These are phyloP conservation scores for Pseudomyrmex flavicornis DNA, from an alignment of 1,140 invertebrate species.

Conservation along the genomic window DNA sequence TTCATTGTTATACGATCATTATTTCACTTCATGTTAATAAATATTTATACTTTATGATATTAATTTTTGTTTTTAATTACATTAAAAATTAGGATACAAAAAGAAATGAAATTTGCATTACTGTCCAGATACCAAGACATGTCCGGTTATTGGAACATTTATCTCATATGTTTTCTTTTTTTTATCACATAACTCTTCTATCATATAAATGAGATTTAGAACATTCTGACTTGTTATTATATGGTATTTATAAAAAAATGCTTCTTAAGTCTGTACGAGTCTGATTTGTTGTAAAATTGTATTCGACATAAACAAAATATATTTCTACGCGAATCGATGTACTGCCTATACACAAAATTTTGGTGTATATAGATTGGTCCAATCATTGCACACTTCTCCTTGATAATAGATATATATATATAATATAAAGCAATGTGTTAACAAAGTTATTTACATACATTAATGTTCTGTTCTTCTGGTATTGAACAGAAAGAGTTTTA, in stretches of 20 bases:
- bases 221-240: background rate
- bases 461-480: no score
- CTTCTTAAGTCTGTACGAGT: slow-evolving; percentile 40
- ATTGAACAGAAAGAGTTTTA: no score
- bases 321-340: slow-evolving; percentile 4
- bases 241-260: slow-evolving; percentile 26
- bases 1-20: no score
- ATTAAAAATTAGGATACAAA: no score
- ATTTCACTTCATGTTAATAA: no score
- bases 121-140: no score
- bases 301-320: slow-evolving; percentile 40
- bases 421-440: no score
- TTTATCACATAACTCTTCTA: slow-evolving; percentile 26
- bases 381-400: slow-evolving; percentile 30
- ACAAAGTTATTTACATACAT: no score
- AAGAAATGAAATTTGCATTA: no score
- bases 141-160: no score
- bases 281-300: slow-evolving; percentile 7
- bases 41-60: no score
- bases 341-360: slow-evolving; percentile 11
- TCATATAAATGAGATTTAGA: slow-evolving; percentile 7
- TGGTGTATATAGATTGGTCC: slow-evolving; percentile 7
- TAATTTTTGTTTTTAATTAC: no score
- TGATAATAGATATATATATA: background rate
- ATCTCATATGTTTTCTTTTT: background rate